Base-by-base conservation (phyloP, 2,797 vertebrate species). In the Amniataba percoides region DNA sequence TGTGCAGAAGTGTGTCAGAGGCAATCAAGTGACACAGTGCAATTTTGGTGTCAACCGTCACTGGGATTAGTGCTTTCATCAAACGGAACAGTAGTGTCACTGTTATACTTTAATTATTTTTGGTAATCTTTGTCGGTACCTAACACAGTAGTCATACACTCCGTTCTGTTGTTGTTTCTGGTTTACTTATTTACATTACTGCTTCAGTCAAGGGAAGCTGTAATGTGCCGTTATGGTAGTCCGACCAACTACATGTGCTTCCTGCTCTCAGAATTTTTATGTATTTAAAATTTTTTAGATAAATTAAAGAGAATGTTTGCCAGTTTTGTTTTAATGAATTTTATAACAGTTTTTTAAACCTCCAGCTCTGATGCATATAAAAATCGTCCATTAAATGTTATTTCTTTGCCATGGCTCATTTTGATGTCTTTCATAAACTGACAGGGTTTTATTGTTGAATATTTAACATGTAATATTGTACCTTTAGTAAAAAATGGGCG, bases 21-120 rank as follows among this genome's bases (percentile, higher is more conserved):
- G 79, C 42, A 64, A 69, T 83, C 49, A 65, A 84, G 71, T 75
- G 64, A 77, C 76, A 83, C 68, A 23, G 52, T 53, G 56, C 66
- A 83, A 73, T 84, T 82, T 74, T 83, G 58, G 62, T 82, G 82
- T 84, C 78, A 71, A 56, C 60, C 16, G 57, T 80, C 71, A 64
- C 58, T 2, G 3, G 66, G 36, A 80, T 86, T 52, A 74, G 58
- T 0, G 8, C 70, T 84, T 85, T 73, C 52, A 70, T 77, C 65
- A 61, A 40, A 61, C 39, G 9, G 53, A 78, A 53, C 42, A 56
- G 66, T 12, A 36, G 27, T 63, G 16, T 81, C 51, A 57, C 58
- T 31, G 34, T 70, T 63, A 14, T 49, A 77, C 63, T 82, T 58
- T 21, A 71, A 71, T 70, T 67, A 2, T 55, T 59, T 73, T 62